phyloP scores from a whole-genome alignment of 92 coral and sea anemone species.

The Porites evermanni region DNA sequence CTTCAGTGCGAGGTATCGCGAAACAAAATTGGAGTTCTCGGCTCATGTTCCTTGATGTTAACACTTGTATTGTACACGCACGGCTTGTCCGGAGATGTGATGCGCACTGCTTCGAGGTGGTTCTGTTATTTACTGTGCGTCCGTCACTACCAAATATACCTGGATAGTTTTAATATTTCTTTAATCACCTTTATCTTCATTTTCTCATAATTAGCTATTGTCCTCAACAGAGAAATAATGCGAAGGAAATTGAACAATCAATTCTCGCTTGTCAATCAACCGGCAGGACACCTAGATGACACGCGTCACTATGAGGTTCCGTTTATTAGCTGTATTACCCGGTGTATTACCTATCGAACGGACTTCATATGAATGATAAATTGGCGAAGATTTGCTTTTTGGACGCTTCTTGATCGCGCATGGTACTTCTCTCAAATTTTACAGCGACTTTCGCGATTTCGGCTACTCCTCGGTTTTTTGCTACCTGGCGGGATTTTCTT shows the following conservation, averaged over 20 bases:
- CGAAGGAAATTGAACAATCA: slow-evolving; percentile 94
- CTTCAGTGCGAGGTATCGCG: slow-evolving; percentile 71
- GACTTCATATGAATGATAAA: slow-evolving; percentile 60
- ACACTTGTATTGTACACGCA: neutral
- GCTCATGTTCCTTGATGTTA: slow-evolving; percentile 44
- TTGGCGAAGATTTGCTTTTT: slow-evolving; percentile 21
- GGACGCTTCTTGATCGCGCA: neutral
- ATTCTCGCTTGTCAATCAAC: slow-evolving; percentile 82
- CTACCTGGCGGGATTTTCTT: neutral
- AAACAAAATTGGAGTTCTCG: slow-evolving; percentile 79
- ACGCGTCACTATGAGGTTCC: slow-evolving; percentile 24
- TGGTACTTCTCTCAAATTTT: neutral
- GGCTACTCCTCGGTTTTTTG: neutral
- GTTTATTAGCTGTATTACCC: slow-evolving; percentile 84
- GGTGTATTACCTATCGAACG: slow-evolving; percentile 72
- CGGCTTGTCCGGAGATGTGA: slow-evolving; percentile 1
- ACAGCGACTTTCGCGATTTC: neutral
- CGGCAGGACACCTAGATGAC: slow-evolving; percentile 56
- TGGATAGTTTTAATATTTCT: slow-evolving; percentile 76
- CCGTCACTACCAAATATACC: slow-evolving; percentile 56
- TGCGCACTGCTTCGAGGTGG: neutral
- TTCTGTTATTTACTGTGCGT: slow-evolving; percentile 23
- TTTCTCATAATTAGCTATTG: slow-evolving; percentile 91
- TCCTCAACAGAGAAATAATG: slow-evolving; percentile 83
- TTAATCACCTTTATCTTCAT: slow-evolving; percentile 91